Evolutionary conservation across 2,797 vertebrate species (phyloP), one percentile per base, ranked within the genome.

Genomic region (Tolypeutes matacus): DNA sequence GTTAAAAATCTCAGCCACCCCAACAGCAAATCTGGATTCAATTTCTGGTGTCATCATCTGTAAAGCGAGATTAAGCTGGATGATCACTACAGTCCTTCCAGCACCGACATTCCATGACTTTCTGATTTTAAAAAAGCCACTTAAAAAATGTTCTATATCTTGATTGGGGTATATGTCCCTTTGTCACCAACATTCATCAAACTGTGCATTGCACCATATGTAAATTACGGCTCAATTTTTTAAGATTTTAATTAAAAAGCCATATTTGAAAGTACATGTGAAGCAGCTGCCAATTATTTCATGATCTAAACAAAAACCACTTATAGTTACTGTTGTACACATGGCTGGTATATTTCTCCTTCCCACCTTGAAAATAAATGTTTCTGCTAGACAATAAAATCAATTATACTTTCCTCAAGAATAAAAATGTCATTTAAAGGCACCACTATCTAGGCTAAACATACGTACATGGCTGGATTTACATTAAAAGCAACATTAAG

Each of bases 341-440:
- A 5, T 8, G 34, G 60, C 3, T 64, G 27, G 29, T n/a, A 0
- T 13, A 17, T 15, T 13, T 93, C 62, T 82, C 11, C 13, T 67
- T 29, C 29, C 27, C 13, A 94, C 87, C 86, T 11, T 51, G 46
- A 27, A 76, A n/a, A 51, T 29, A 76, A 51, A 49, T 51, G 51
- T 25, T 51, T 56, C 46, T 31, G n/a, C 84, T 56, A 34, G 6
- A 27, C n/a, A 77, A 29, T 53, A 64, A 80, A 84, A 29, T 34
- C 18, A 70, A 73, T 49, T 13, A 42, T 6, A 34, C 0, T 21
- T n/a, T 67, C 21, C 60, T 87, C 67, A 69, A 89, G 73, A 81
- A 36, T 31, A 93, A 90, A 90, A 92, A 46, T 36, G 83, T 0
- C 65, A 72, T 34, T 76, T 69, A 96, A 87, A 80, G 34, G 23